Evolutionary conservation across 1,140 invertebrate species (phyloP), one percentile per base, ranked within the genome.

Genomic region (Pseudomyrmex dendroicus): DNA sequence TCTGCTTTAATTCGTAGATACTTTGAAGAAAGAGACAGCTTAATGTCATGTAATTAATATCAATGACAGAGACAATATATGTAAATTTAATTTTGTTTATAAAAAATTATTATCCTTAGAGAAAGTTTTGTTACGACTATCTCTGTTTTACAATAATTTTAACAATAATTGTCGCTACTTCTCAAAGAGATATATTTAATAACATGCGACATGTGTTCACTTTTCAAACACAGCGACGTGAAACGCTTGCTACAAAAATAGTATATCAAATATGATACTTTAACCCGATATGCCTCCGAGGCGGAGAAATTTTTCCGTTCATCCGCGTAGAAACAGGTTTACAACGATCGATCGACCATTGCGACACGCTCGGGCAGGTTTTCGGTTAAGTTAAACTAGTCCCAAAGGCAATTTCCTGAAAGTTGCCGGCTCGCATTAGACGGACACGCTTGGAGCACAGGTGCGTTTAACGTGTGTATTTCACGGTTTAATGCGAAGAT

Each of bases 401-500:
- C 74, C 56, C 84, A 83, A 72, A 77, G 59, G 84, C 87, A 91
- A 92, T 93, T 92, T 93, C 90, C 91, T 92, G 89, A 89, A 92
- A 85, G 83, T 87, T 80, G 83, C 80, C 70, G 66, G 77, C 48
- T 83, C 63, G 77, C 85, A 86, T 89, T 85, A 72, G 54, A 68
- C 73, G 89, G 85, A 86, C 86, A 84, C 80, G 86, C 86, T 90
- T 15, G 84, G 87, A 66, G 80, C 88, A 89, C 92, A 92, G 92
- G 92, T 93, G 92, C 89, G 82, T 90, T 90, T 86, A 91, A 91
- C 86, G 85, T 86, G 84, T 86, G 89, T 89, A 88, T 89, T 92
- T 91, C 86, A 91, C 84, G 88, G 86, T 90, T 86, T 89, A 89
- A 91, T 63, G 59, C 63, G 52, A 89, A 90, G 91, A 90, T 91